phyloP scores from a whole-genome alignment of 2,797 vertebrate species.

The Galago senegalensis region DNA sequence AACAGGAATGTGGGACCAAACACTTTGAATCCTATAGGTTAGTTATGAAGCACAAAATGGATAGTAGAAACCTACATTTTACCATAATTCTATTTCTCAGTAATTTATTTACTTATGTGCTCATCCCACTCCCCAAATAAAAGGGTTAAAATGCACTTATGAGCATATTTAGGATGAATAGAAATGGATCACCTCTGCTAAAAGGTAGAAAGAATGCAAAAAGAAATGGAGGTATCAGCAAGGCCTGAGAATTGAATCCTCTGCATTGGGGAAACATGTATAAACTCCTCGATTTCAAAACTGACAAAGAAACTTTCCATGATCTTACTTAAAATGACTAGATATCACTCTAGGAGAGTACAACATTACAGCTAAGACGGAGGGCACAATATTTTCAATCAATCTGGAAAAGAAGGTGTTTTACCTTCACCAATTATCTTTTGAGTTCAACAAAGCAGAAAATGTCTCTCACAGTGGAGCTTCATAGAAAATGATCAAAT shows the following conservation, averaged over 20 bases:
- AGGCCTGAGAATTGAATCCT: neutral
- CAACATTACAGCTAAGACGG: neutral
- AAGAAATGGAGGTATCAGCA: neutral
- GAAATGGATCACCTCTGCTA: neutral
- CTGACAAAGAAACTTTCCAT: neutral
- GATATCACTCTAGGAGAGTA: neutral
- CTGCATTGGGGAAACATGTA: neutral
- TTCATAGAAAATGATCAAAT: neutral
- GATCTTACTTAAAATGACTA: constrained; percentile 5
- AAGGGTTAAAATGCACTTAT: neutral
- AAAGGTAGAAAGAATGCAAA: neutral
- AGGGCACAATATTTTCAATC: neutral
- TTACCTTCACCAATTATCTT: neutral
- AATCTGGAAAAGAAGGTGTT: neutral
- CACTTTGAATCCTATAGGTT: neutral
- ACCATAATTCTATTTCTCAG: neutral
- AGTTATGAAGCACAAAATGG: neutral
- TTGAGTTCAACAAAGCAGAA: neutral
- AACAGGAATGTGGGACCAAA: neutral
- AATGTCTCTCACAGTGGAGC: neutral
- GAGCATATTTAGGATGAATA: neutral
- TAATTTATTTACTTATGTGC: neutral
- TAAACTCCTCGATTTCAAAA: neutral
- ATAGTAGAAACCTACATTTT: neutral
- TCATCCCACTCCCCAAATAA: neutral